phyloP scores from a whole-genome alignment of 2,113 vertebrate species.

The Melospiza georgiana region DNA sequence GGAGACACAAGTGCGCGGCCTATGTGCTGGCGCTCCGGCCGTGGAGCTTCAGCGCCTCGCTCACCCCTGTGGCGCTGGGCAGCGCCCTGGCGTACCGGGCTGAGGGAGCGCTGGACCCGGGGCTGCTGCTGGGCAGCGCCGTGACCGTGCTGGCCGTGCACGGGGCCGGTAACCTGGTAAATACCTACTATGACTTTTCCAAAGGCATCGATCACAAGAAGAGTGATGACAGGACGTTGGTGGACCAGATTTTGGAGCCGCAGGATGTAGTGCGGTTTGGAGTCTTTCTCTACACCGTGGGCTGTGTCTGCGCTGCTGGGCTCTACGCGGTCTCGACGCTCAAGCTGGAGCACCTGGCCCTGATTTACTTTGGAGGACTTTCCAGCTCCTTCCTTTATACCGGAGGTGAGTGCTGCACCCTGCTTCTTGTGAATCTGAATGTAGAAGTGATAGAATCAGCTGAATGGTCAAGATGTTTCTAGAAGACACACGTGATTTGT shows the following conservation, averaged over 20 bases:
- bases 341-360: constrained; percentile 91
- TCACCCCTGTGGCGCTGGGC: constrained; percentile 92
- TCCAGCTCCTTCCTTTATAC: constrained; percentile 98
- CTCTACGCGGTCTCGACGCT: constrained; percentile 87
- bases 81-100: constrained; percentile 91
- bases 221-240: constrained; percentile 95
- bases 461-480: neutral
- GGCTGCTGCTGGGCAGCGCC: constrained; percentile 88
- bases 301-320: constrained; percentile 89
- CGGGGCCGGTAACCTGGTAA: constrained; percentile 94
- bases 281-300: constrained; percentile 90
- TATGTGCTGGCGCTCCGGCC: constrained; percentile 93
- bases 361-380: constrained; percentile 96
- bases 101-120: constrained; percentile 84
- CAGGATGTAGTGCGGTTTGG: constrained; percentile 96
- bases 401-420: constrained; percentile 81
- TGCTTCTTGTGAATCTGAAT: neutral
- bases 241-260: constrained; percentile 93
- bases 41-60: constrained; percentile 97
- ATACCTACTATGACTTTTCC: constrained; percentile 99
- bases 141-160: constrained; percentile 92
- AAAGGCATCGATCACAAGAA: constrained; percentile 99
- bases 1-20: constrained; percentile 88
- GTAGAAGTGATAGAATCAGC: neutral
- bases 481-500: rapidly evolving